Base-by-base conservation (phyloP, 2,888 invertebrate genomes). In the Aleiodes testaceus region DNA sequence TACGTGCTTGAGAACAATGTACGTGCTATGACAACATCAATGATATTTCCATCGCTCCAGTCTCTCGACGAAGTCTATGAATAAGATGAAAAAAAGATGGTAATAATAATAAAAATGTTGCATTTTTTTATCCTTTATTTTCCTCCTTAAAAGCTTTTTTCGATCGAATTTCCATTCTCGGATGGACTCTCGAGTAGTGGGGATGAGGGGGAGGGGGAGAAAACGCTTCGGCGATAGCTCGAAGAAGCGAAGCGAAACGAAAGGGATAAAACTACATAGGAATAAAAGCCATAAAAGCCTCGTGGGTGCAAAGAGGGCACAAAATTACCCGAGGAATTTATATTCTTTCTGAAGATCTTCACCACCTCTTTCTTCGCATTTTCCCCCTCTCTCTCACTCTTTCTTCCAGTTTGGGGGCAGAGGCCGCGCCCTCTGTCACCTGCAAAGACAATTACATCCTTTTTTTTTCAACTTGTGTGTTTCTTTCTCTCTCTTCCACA, bases 101-200 rank as follows among this genome's bases (percentile, higher is more conserved):
- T 26, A 26, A 26, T 26, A 26, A 26, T 26, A 55, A 59, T 42
- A 18, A 16, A 36, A 36, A 36, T 42, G 14, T 14, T 7, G 18
- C 14, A n/a, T 12, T 22, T 47, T 45, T 63, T 63, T 12, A 47
- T 20, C 18, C 7, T 52, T 52, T 18, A 18, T 50, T 50, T 16
- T 49, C 12, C 26, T 49, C 11, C 18, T 52, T 66, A 42, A 52
- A 66, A 52, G 50, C 52, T 66, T 66, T 66, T 66, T 42, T 66
- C 66, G 66, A 66, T 66, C 52, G 18, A 66, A 66, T 66, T 66
- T 66, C 66, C 66, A 52, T 52, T 20, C 36, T 42, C 14, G 42
- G 36, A 59, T 59, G 59, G 59, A 59, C 59, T 42, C 9, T 36
- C 9, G 36, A 36, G 36, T 16, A 59, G 59, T 53, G 26, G 53